Conservation (phyloP, 1,140 invertebrate genomes). For the Nasonia vitripennis region DNA sequence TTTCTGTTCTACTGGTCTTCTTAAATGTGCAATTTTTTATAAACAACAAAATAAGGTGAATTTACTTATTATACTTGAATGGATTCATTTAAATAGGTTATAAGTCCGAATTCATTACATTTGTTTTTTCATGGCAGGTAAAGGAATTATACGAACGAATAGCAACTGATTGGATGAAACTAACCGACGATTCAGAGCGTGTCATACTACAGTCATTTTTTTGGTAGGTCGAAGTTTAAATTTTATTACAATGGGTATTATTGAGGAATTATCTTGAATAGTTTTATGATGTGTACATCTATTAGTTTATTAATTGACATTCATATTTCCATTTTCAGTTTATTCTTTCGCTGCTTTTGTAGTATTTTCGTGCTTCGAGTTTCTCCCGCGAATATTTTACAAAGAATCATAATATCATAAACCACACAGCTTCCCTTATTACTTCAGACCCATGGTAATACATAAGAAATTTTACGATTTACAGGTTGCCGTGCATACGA, state of each 20-base stretch:
- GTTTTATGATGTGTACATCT: too few relatives aligned
- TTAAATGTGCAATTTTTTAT: neutral
- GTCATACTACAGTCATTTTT: neutral
- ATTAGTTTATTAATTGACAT: too few relatives aligned
- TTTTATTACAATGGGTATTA: neutral
- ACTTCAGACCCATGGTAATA: neutral
- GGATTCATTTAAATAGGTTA: too few relatives aligned
- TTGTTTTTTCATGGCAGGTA: too few relatives aligned
- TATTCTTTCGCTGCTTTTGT: neutral
- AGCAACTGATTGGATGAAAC: neutral
- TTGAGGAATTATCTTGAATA: too few relatives aligned
- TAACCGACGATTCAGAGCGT: neutral
- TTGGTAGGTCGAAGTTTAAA: neutral
- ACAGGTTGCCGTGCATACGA: neutral
- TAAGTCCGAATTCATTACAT: too few relatives aligned
- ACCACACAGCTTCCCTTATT: neutral
- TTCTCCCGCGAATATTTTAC: neutral
- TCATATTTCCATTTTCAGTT: neutral
- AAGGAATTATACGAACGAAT: neutral
- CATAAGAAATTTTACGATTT: neutral
- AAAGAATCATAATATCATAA: neutral
- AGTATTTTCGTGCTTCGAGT: neutral
- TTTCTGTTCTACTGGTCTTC: neutral
- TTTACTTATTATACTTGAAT: neutral
- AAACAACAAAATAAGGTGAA: neutral